Percentiles rank a stretch among this genome's conserved stretches.
These are phyloP conservation scores for Alethe castanea DNA, from an alignment of 2,113 vertebrate species.

Conservation along the genomic window DNA sequence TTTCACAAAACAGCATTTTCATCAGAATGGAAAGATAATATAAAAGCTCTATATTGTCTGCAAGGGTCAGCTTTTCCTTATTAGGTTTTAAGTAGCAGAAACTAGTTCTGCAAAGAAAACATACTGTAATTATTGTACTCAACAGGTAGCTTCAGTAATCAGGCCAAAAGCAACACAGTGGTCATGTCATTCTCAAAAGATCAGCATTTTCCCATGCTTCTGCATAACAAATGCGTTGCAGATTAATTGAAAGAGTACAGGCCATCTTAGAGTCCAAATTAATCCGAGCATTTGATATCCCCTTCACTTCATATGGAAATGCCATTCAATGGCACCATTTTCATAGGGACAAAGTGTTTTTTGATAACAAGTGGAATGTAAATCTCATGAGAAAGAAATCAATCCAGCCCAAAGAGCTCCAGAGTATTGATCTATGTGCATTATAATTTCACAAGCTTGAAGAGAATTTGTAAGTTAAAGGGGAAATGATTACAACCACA, in stretches of 20 bases:
- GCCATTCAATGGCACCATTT: slow-evolving; percentile 70
- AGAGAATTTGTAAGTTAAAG: slow-evolving; percentile 59
- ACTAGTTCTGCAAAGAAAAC: slow-evolving; percentile 61
- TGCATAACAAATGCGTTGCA: slow-evolving; percentile 63
- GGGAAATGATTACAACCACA: slow-evolving; percentile 34
- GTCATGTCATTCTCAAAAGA: slow-evolving; percentile 68
- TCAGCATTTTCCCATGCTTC: slow-evolving; percentile 71
- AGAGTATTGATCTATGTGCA: slow-evolving; percentile 66
- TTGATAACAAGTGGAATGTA: slow-evolving; percentile 73
- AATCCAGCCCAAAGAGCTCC: slow-evolving; percentile 67
- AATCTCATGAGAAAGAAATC: slow-evolving; percentile 77
- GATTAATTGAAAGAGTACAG: slow-evolving; percentile 64
- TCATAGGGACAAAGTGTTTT: slow-evolving; percentile 73
- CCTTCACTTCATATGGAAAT: slow-evolving; percentile 76
- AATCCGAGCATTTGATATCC: slow-evolving; percentile 70
- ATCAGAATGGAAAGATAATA: slow-evolving; percentile 51
- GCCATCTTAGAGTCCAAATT: slow-evolving; percentile 67
- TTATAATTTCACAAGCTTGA: slow-evolving; percentile 70
- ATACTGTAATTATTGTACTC: slow-evolving; percentile 70
- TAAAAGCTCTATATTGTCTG: slow-evolving; percentile 62
- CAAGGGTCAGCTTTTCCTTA: slow-evolving; percentile 73
- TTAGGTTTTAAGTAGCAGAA: slow-evolving; percentile 72
- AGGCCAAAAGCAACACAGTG: slow-evolving; percentile 69
- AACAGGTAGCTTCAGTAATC: slow-evolving; percentile 71
- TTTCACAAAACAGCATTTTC: slow-evolving; percentile 58